Base-by-base conservation (phyloP, 2,888 invertebrate genomes). In the Caenorhabditis sp. region DNA sequence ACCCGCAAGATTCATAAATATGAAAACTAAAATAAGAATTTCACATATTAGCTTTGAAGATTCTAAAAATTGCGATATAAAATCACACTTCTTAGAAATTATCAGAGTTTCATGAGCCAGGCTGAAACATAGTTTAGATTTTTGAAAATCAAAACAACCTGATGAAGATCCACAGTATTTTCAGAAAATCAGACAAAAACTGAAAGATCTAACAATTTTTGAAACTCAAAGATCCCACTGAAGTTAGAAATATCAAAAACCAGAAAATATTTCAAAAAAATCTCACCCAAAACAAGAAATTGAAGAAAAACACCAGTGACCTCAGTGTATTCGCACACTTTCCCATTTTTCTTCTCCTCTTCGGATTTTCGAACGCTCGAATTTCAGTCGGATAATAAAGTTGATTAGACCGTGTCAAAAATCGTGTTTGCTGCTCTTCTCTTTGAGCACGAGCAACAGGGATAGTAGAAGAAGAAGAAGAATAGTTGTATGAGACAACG, bases 221-320 rank as follows among this genome's bases (percentile, higher is more conserved):
- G 36, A 36, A 36, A 8, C 36, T 36, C 10, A 5, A 36, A 36
- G 36, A 5, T 36, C 10, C 36, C n/a, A n/a, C n/a, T n/a, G n/a
- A n/a, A n/a, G n/a, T n/a, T n/a, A n/a, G n/a, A n/a, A n/a, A n/a
- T n/a, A n/a, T n/a, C n/a, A n/a, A n/a, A n/a, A n/a, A n/a, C n/a
- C n/a, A n/a, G n/a, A n/a, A n/a, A n/a, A n/a, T n/a, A n/a, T n/a
- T n/a, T n/a, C n/a, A 53, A 54, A 25, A 27, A 26, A 25, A 20
- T 78, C 78, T 72, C 17, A 83, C 82, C 83, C 83, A 83, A 66
- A 83, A 81, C 2, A 80, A 53, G 26, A 83, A 69, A 57, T 81
- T 83, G 61, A 83, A 77, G 56, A 75, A 60, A 66, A 83, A 82
- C 26, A 82, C 77, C 59, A 78, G 52, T 59, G 69, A 70, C 31